These are phyloP conservation scores for Talpa occidentalis DNA, from an alignment of 2,113 vertebrate genomes.

Conservation along the genomic window DNA sequence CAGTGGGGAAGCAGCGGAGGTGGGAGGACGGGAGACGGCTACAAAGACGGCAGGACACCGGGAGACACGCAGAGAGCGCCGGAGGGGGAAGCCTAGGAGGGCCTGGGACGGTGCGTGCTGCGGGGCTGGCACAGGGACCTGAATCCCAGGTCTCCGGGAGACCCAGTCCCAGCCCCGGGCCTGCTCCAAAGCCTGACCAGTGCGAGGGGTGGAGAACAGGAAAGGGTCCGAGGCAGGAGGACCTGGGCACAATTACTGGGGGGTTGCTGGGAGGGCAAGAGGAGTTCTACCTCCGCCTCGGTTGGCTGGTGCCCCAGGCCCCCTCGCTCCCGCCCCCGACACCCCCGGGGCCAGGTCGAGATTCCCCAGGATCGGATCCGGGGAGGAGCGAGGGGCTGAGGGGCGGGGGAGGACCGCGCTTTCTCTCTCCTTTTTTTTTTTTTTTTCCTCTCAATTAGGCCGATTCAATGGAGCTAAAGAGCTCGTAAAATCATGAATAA, in stretches of 20 bases:
- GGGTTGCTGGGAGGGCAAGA: not conserved
- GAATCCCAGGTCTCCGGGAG: not conserved
- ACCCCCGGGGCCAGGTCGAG: not conserved
- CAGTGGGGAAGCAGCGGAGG: not conserved
- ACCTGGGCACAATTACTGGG: not conserved
- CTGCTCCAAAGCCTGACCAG: not conserved
- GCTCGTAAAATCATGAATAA: conserved; percentile 86
- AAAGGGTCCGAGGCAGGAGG: not conserved
- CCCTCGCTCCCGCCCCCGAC: not conserved
- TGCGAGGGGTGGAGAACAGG: rapidly evolving
- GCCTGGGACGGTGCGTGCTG: too few species aligned
- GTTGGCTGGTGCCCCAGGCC: not conserved
- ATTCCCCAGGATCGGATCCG: conserved; percentile 72
- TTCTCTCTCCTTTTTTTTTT: conserved; percentile 68
- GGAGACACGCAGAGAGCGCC: not conserved
- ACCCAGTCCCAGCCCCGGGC: too few species aligned
- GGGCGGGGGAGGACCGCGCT: conserved; percentile 63
- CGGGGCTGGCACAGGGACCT: not conserved
- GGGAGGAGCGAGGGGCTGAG: conserved; percentile 66
- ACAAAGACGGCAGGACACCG: not conserved
- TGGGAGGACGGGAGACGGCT: not conserved
- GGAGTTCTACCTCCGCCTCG: not conserved
- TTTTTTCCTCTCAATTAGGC: conserved; percentile 88
- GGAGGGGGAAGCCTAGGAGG: not conserved
- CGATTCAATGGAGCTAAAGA: conserved; percentile 85